Evolutionary conservation across 2,888 invertebrate genomes (phyloP), one percentile per base, ranked within the genome.

Genomic region (Achlya flavicornis): DNA sequence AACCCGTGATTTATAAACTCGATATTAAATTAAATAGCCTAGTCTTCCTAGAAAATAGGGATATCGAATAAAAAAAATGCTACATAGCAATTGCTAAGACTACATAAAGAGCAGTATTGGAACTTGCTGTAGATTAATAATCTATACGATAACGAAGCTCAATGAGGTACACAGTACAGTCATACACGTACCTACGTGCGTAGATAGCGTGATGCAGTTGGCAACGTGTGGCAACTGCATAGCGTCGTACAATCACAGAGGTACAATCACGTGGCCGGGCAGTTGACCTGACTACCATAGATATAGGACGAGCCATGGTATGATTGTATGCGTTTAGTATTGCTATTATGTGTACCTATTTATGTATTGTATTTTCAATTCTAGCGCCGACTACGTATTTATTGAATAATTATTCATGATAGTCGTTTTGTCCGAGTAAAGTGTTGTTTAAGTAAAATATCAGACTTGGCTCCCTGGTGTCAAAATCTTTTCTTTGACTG

Each of bases 251-350:
- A 48, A 8, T 1, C n/a, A n/a, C n/a, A n/a, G n/a, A n/a, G n/a
- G n/a, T n/a, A 38, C 10, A 3, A 48, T 48, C 48, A 48, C 48
- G 48, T 48, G 48, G 48, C 4, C n/a, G 48, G 73, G 65, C 80
- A 79, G 78, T 80, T 78, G 77, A 79, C 75, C 76, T 79, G 76
- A 62, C 7, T 61, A 48, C 46, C 46, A 46, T n/a, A 46, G n/a
- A 46, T 46, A 46, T 48, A 48, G 19, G 14, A 53, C 53, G 14
- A 3, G 53, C 19, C 19, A 53, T 53, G 19, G 19, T 19, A 10
- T 53, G n/a, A 46, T 48, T 48, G 4, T 41, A n/a, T 46, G 46
- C n/a, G 46, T 46, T 46, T n/a, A 14, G 12, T 43, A 43, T 43
- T 14, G 4, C 14, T 43, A 43, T 14, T 43, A 14, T 43, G 41